Evolutionary conservation across 2,797 vertebrate species (phyloP).

Genomic region (Myotis pilosus): DNA sequence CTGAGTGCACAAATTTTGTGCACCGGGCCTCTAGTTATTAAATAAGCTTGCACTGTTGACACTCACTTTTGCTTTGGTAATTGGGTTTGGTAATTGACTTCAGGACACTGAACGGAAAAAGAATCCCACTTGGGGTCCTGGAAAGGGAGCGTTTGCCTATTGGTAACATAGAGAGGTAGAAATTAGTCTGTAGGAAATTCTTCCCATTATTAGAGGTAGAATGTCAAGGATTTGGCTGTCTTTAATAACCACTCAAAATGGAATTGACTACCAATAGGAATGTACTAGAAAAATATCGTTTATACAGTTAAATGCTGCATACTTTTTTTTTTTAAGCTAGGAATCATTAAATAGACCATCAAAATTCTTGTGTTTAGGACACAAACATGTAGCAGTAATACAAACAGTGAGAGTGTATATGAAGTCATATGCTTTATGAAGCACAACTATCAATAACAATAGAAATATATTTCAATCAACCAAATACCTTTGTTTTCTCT

Average conservation of each 20-base stretch:
- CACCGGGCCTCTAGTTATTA: not conserved
- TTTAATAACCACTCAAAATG: not conserved
- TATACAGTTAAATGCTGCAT: not conserved
- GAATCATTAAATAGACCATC: not conserved
- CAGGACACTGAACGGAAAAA: not conserved
- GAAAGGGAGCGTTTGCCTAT: not conserved
- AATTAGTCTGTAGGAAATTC: not conserved
- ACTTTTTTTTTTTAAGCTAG: not conserved
- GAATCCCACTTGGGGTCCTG: not conserved
- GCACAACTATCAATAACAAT: not conserved
- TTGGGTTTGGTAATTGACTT: not conserved
- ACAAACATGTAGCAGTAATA: not conserved
- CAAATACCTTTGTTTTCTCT: not conserved
- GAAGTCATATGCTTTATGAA: not conserved
- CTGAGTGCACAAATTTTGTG: no score
- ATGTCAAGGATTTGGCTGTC: not conserved
- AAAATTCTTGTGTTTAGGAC: not conserved
- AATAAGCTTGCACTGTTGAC: not conserved
- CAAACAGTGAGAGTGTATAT: not conserved
- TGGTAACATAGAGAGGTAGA: not conserved
- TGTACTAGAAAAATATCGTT: not conserved
- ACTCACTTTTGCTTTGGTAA: not conserved
- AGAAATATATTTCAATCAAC: conserved; percentile 10
- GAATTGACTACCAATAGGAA: not conserved
- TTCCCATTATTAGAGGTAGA: not conserved